Evolutionary conservation across 92 coral and sea anemone genomes (phyloP), one percentile per base, ranked within the genome.

Genomic region (Parazoanthus darwini): DNA sequence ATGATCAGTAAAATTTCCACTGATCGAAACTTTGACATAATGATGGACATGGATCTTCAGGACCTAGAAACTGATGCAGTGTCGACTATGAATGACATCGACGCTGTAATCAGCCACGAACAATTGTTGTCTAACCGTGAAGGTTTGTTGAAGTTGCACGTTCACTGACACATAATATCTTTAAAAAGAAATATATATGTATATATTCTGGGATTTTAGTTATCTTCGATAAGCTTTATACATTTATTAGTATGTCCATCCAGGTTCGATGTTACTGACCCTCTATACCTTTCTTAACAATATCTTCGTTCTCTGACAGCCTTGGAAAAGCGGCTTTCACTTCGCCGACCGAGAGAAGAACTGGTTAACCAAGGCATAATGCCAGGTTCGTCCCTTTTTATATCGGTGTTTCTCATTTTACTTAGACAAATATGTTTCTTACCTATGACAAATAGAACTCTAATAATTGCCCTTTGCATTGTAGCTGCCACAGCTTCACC

Each of bases 361-460:
- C 95, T 97, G 51, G 98, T 97, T 20, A 93, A 90, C 88, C 96
- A 94, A 88, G 99, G 99, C 86, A 97, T 97, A 23, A 97, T 97
- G 96, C 99, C 99, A 94, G 99, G 99, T 97, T 86, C 77, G 94
- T 82, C 10, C 20, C 33, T 76, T 51, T 29, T 35, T 65, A 58
- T 16, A 33, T 42, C 50, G 74, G 42, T 8, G 9, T 71, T 73
- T 67, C 16, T 78, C 16, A 5, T 44, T 78, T 9, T 80, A 18
- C 86, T 36, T 7, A 54, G 65, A 54, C 25, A 82, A 65, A 39
- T 84, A 65, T 54, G 74, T 76, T 58, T 91, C 88, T 77, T 71
- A 13, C 71, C 73, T 51, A 6, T 23, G 37, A 42, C 65, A 39
- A 59, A 50, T 74, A 87, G 13, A 74, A 89, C 36, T 76, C 71